Evolutionary conservation across 2,113 vertebrate species (phyloP).

Genomic region (Hippopotamus amphibius): DNA sequence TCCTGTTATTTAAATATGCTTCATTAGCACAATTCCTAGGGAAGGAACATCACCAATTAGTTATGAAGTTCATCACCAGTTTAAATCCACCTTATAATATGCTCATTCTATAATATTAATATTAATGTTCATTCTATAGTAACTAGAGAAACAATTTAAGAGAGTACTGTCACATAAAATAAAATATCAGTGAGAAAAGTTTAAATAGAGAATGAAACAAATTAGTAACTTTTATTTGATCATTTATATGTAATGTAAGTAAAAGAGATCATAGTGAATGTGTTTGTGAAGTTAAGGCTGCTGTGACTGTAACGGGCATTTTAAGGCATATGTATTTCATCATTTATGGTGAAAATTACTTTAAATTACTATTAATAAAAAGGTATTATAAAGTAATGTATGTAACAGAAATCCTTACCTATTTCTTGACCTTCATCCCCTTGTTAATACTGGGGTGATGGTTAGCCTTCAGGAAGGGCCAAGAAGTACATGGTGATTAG

Average conservation of each 20-base stretch:
- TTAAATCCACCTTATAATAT: background rate
- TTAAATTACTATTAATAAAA: background rate
- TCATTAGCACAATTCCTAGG: background rate
- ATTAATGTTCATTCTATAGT: background rate
- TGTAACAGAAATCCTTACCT: background rate
- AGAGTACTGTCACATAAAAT: background rate
- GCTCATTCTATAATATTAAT: background rate
- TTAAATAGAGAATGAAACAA: background rate
- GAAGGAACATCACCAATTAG: background rate
- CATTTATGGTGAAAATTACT: background rate
- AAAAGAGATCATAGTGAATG: background rate
- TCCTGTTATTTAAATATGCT: background rate
- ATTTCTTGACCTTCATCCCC: no score
- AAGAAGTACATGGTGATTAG: background rate
- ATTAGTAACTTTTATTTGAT: background rate
- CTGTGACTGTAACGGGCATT: background rate
- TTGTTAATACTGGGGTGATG: background rate
- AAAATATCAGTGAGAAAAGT: background rate
- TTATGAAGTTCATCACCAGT: background rate
- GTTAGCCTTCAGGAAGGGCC: background rate
- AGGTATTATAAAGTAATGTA: no score
- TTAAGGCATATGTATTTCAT: background rate
- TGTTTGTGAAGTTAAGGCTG: background rate
- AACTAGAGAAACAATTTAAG: background rate
- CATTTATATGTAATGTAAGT: fast-evolving